Evolutionary conservation across 1,140 invertebrate species (phyloP).

Genomic region (Heliothis subflexa): DNA sequence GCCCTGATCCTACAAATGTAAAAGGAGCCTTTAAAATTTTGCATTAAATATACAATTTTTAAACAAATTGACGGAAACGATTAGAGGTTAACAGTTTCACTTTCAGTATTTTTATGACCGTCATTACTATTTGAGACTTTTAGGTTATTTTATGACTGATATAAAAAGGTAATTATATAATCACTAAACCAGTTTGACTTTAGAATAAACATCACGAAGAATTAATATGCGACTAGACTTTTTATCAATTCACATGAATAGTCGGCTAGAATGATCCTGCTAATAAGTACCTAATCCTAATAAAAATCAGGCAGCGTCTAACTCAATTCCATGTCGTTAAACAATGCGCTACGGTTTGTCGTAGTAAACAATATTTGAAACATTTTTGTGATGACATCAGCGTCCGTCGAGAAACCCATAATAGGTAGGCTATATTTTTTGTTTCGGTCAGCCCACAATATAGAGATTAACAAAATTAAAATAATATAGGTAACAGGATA

Average conservation of each 20-base stretch:
- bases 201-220: neutral
- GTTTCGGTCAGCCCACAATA: slow-evolving; percentile 50
- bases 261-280: neutral
- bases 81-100: slow-evolving; percentile 34
- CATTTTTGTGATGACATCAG: slow-evolving; percentile 57
- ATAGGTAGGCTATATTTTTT: slow-evolving; percentile 54
- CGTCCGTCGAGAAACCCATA: slow-evolving; percentile 56
- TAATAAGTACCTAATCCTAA: neutral
- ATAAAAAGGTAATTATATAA: slow-evolving; percentile 16
- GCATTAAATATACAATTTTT: too few species aligned
- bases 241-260: neutral
- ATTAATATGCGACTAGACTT: too few species aligned
- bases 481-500: neutral
- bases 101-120: slow-evolving; percentile 35
- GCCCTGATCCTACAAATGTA: slow-evolving; percentile 19
- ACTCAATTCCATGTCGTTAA: neutral
- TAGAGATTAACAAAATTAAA: neutral
- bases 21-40: neutral
- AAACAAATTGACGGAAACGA: too few species aligned
- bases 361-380: slow-evolving; percentile 45
- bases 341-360: slow-evolving; percentile 7
- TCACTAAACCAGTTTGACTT: neutral
- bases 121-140: slow-evolving; percentile 19
- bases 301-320: neutral
- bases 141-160: slow-evolving; percentile 27